Conservation (phyloP, 35 echinoderm and acorn worm species). For the Amphiura filiformis region DNA sequence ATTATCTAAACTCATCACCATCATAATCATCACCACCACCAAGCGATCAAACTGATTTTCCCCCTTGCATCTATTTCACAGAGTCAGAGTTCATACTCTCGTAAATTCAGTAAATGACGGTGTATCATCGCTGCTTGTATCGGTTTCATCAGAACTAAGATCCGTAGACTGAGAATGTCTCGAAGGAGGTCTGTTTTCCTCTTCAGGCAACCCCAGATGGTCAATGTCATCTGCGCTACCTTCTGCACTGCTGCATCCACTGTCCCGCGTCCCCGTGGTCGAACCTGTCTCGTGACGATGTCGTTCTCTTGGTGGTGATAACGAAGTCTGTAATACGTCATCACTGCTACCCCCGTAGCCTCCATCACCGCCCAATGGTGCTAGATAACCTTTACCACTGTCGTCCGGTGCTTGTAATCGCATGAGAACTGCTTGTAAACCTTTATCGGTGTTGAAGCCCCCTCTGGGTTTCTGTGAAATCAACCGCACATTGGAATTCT, state of each 20-base stretch:
- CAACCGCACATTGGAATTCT: neutral
- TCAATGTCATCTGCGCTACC: neutral
- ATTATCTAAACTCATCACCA: too few relatives aligned
- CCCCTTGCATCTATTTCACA: too few relatives aligned
- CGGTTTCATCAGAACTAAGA: neutral
- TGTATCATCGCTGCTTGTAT: neutral
- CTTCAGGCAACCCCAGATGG: neutral
- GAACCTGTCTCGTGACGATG: neutral
- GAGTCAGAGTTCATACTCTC: neutral
- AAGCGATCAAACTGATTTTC: too few relatives aligned
- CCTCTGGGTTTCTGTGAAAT: neutral
- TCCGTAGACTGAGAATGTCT: neutral
- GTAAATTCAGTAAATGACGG: neutral
- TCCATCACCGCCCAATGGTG: neutral
- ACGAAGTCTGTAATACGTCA: neutral
- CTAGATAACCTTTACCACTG: neutral
- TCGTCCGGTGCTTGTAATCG: neutral
- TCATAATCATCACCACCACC: too few relatives aligned
- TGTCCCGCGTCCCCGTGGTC: neutral
- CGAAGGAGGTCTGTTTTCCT: neutral
- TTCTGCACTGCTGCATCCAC: neutral
- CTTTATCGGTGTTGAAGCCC: neutral
- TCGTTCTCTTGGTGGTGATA: neutral
- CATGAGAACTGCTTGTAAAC: neutral
- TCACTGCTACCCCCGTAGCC: conserved; percentile 2